Conservation (phyloP, 2,888 invertebrate genomes). For the Drosophila atripex region DNA sequence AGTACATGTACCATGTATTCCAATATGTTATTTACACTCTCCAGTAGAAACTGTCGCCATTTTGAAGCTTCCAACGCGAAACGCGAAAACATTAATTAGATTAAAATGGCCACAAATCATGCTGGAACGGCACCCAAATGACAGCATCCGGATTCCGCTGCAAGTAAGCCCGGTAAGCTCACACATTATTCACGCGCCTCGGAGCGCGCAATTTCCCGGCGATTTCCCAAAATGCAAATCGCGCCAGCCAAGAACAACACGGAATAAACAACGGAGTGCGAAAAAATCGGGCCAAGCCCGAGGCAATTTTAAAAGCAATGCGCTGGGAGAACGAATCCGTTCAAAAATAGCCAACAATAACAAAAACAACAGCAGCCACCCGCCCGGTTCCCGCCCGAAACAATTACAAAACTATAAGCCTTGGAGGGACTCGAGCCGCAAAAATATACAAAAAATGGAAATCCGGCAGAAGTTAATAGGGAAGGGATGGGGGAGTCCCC, state of each 20-base stretch:
- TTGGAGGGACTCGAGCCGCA: slow-evolving; percentile 66
- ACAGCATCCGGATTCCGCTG: slow-evolving; percentile 10
- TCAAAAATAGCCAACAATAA: slow-evolving; percentile 56
- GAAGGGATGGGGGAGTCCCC: slow-evolving; percentile 10
- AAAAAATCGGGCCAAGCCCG: slow-evolving; percentile 1
- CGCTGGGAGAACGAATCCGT: slow-evolving; percentile 52
- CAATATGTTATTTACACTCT: background rate
- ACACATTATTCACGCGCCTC: slow-evolving; percentile 78
- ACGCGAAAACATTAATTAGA: slow-evolving; percentile 74
- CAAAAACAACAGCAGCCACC: slow-evolving; percentile 41
- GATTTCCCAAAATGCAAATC: slow-evolving; percentile 67
- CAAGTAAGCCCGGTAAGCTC: slow-evolving; percentile 62
- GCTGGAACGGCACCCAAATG: slow-evolving; percentile 69
- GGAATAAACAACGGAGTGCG: slow-evolving; percentile 9
- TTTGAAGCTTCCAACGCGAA: slow-evolving; percentile 33
- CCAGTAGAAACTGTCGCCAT: background rate
- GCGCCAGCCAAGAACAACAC: slow-evolving; percentile 22
- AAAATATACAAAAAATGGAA: slow-evolving; percentile 68
- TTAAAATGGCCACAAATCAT: slow-evolving; percentile 73
- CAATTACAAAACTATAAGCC: slow-evolving; percentile 79
- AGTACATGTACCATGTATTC: background rate
- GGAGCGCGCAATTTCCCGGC: slow-evolving; percentile 70
- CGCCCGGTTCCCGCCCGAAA: slow-evolving; percentile 53
- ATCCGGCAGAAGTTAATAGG: slow-evolving; percentile 11
- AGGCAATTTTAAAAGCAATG: slow-evolving; percentile 56